Conservation (phyloP, 1,140 invertebrate genomes). For the Adoxophyes honmai region DNA sequence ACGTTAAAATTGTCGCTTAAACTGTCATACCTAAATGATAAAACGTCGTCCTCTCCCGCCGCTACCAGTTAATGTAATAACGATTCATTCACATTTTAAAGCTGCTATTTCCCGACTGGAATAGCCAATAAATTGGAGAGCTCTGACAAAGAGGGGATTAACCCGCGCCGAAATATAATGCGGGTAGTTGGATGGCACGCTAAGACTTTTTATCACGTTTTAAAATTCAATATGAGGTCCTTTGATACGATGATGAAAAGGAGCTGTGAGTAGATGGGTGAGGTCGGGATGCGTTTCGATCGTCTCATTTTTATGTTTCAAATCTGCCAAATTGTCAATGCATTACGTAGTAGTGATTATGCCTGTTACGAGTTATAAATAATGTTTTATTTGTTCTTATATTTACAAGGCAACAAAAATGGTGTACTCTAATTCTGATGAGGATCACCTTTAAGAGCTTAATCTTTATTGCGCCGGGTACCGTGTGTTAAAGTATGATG, state of each 20-base stretch:
- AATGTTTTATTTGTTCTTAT: too few relatives aligned
- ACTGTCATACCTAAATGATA: slow-evolving; percentile 4
- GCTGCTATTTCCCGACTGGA: slow-evolving; percentile 13
- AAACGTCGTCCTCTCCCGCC: neutral
- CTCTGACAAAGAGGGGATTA: slow-evolving; percentile 12
- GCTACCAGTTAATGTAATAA: slow-evolving; percentile 11
- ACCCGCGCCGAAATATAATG: neutral
- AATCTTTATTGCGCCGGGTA: too few relatives aligned
- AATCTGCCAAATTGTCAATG: too few relatives aligned
- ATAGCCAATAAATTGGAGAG: slow-evolving; percentile 9
- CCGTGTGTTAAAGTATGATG: too few relatives aligned
- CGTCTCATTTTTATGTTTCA: too few relatives aligned
- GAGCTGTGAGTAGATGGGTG: neutral
- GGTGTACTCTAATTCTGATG: too few relatives aligned
- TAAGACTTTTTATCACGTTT: neutral
- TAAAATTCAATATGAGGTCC: neutral
- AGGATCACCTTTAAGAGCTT: too few relatives aligned
- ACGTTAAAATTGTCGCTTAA: neutral
- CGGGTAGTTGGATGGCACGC: neutral
- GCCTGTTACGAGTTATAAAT: too few relatives aligned
- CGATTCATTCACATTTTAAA: slow-evolving; percentile 15
- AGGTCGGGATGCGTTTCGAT: too few relatives aligned
- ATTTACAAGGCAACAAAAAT: too few relatives aligned
- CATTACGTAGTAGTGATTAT: too few relatives aligned
- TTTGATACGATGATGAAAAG: neutral